Percentiles rank a stretch among this genome's conserved stretches.
Conservation (phyloP, 2,888 invertebrate genomes). For the Euclidia mi region DNA sequence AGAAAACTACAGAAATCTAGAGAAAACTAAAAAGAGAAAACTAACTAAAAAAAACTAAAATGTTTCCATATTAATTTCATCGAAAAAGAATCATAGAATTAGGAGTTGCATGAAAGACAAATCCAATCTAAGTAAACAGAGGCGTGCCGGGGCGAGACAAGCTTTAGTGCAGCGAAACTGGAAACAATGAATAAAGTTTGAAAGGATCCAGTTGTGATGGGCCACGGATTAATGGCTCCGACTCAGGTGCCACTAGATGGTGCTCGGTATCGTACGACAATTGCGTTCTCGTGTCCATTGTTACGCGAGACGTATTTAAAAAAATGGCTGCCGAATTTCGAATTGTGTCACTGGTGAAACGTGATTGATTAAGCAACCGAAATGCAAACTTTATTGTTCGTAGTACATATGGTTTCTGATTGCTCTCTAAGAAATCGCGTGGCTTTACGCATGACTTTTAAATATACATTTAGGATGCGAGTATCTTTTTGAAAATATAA, state of each 20-base stretch:
- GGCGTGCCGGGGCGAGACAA: constrained; percentile 19
- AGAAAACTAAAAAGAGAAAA: too few species aligned
- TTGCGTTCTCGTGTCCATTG: constrained; percentile 56
- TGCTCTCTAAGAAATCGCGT: too few species aligned
- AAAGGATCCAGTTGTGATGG: constrained; percentile 70
- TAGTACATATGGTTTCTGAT: too few species aligned
- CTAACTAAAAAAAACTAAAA: too few species aligned
- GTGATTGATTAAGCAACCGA: too few species aligned
- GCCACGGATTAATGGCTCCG: constrained; percentile 70
- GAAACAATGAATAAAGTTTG: constrained; percentile 86
- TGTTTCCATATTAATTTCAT: constrained; percentile 27
- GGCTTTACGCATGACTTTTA: too few species aligned
- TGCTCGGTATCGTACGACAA: constrained; percentile 56
- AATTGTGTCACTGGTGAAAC: neutral
- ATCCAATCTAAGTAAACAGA: constrained; percentile 76
- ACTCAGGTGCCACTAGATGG: constrained; percentile 74
- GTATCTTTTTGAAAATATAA: too few species aligned
- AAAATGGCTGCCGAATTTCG: neutral
- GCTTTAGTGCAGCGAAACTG: constrained; percentile 73
- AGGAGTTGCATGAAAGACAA: constrained; percentile 67
- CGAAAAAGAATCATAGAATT: constrained; percentile 62
- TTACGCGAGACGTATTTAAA: constrained; percentile 26
- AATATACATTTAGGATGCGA: too few species aligned
- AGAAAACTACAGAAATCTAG: too few species aligned
- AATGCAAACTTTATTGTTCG: too few species aligned